These are phyloP conservation scores for Bombus vancouverensis DNA, from an alignment of 1,140 invertebrate genomes.

Conservation along the genomic window DNA sequence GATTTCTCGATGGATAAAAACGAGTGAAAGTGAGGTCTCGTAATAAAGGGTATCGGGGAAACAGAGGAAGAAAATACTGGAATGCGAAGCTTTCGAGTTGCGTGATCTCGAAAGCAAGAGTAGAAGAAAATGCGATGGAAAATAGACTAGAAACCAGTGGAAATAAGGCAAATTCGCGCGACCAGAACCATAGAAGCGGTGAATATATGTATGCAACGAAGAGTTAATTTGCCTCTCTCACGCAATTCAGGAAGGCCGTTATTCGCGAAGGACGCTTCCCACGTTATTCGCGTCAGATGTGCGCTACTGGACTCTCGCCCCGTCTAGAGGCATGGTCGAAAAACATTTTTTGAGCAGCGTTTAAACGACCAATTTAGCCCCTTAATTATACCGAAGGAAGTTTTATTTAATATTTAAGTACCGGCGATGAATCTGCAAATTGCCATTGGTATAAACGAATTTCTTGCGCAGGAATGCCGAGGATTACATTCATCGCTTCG, in stretches of 20 bases:
- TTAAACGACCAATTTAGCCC: neutral
- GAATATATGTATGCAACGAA: conserved; percentile 48
- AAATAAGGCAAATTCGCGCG: conserved; percentile 47
- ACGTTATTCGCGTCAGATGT: conserved; percentile 65
- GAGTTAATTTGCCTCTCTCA: conserved; percentile 67
- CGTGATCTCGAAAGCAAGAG: conserved; percentile 43
- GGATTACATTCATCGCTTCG: neutral
- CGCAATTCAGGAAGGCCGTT: conserved; percentile 68
- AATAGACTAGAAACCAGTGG: conserved; percentile 16
- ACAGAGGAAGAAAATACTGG: neutral
- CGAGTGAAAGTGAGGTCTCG: conserved; percentile 12
- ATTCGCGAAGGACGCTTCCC: conserved; percentile 68
- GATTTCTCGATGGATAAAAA: neutral
- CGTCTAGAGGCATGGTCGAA: conserved; percentile 6
- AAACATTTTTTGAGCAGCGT: conserved; percentile 6
- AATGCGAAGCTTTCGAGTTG: neutral
- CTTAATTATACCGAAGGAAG: neutral
- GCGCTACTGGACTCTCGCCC: conserved; percentile 29
- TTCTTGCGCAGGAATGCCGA: neutral
- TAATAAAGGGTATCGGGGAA: conserved; percentile 9
- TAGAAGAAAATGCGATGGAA: neutral
- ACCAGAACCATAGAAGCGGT: conserved; percentile 30
- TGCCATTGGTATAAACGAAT: neutral
- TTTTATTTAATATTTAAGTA: neutral
- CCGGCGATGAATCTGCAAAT: neutral